Evolutionary conservation across 2,888 invertebrate genomes (phyloP).

Genomic region (Peribatodes rhomboidaria): DNA sequence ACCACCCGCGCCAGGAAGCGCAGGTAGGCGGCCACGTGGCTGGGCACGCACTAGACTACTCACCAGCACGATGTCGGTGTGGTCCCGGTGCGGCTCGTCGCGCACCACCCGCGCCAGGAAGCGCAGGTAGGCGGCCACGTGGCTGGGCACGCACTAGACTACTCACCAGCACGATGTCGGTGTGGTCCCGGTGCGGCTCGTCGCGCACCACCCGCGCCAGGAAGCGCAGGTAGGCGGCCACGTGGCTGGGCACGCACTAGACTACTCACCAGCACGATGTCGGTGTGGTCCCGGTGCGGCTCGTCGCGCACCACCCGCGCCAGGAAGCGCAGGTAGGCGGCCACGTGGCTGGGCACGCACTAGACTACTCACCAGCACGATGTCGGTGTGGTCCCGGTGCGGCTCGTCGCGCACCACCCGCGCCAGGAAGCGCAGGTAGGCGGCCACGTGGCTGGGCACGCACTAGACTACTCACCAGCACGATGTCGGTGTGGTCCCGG

Average conservation of each 20-base stretch:
- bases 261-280: slow-evolving; percentile 83
- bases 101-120: slow-evolving; percentile 93
- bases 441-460: slow-evolving; percentile 92
- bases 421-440: slow-evolving; percentile 95
- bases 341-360: slow-evolving; percentile 93
- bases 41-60: slow-evolving; percentile 94
- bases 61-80: slow-evolving; percentile 66
- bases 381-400: slow-evolving; percentile 62
- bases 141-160: slow-evolving; percentile 94
- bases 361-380: slow-evolving; percentile 88
- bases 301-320: slow-evolving; percentile 88
- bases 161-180: slow-evolving; percentile 72
- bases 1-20: slow-evolving; percentile 93
- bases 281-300: slow-evolving; percentile 62
- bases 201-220: slow-evolving; percentile 90
- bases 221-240: slow-evolving; percentile 94
- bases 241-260: slow-evolving; percentile 94
- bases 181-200: slow-evolving; percentile 58
- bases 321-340: slow-evolving; percentile 94
- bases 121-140: slow-evolving; percentile 94
- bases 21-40: slow-evolving; percentile 87
- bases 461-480: slow-evolving; percentile 90
- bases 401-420: slow-evolving; percentile 86
- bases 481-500: slow-evolving; percentile 67
- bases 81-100: slow-evolving; percentile 53